Percentiles rank a stretch among this genome's conserved stretches.
Conservation (phyloP, 1,140 invertebrate species). For the Drosophila asahinai region DNA sequence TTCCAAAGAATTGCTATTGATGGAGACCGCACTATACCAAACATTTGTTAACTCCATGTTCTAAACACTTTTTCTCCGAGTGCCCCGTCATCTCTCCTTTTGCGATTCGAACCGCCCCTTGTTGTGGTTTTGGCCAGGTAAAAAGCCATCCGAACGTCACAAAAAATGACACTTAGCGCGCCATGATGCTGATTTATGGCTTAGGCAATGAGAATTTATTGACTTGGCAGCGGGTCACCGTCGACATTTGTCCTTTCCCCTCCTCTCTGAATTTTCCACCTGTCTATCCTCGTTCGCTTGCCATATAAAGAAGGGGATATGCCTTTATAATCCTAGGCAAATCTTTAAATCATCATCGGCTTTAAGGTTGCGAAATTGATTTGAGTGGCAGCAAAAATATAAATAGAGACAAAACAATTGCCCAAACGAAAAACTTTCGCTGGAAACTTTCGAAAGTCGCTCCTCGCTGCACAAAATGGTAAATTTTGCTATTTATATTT, state of each 20-base stretch:
- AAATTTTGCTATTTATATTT: slow-evolving; percentile 79
- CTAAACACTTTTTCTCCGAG: slow-evolving; percentile 2
- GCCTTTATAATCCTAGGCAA: slow-evolving; percentile 31
- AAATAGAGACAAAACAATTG: slow-evolving; percentile 31
- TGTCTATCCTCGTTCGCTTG: neutral
- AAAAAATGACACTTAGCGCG: slow-evolving; percentile 83
- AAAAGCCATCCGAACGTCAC: slow-evolving; percentile 76
- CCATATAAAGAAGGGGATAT: slow-evolving; percentile 29
- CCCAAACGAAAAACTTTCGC: slow-evolving; percentile 29
- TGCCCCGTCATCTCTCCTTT: slow-evolving; percentile 1
- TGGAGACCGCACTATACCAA: no score
- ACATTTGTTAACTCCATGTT: neutral
- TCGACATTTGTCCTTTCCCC: slow-evolving; percentile 39
- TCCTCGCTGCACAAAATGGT: slow-evolving; percentile 63
- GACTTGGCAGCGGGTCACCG: slow-evolving; percentile 77
- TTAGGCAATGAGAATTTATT: slow-evolving; percentile 83
- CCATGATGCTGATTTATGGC: slow-evolving; percentile 82
- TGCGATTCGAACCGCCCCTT: slow-evolving; percentile 32
- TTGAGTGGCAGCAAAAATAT: slow-evolving; percentile 37
- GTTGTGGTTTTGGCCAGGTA: slow-evolving; percentile 69
- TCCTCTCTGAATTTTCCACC: slow-evolving; percentile 9
- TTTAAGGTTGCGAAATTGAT: slow-evolving; percentile 69
- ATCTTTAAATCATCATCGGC: slow-evolving; percentile 47
- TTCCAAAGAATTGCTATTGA: no score
- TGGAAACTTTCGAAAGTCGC: slow-evolving; percentile 55